Evolutionary conservation across 2,113 vertebrate species (phyloP), one percentile per base, ranked within the genome.

Genomic region (Zootoca vivipara): DNA sequence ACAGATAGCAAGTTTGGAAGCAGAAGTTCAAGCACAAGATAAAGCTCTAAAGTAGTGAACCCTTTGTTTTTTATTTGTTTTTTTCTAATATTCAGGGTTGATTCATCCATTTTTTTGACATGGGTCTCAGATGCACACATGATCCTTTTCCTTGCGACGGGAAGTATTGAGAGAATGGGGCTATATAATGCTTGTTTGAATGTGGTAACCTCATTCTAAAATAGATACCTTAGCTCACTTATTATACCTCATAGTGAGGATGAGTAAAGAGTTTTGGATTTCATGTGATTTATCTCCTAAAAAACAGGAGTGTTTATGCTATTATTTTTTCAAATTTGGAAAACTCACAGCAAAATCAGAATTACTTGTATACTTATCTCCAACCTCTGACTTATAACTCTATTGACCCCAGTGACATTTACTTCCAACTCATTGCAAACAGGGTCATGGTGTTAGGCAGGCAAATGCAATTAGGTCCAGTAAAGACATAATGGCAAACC

Each of bases 1-100:
- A 89, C 97, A 97, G 70, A 97, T 99, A 88, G 91, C 94, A 91
- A 97, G 96, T 86, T 96, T 99, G 92, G 97, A 98, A 96, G 97
- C 96, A 74, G 96, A 99, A 93, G 94, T 98, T 96, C 97, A 97
- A 93, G 94, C 96, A 94, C 97, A 97, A 94, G 96, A 97, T 93
- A 96, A 96, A 96, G 96, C 98, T 91, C 95, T 99, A 65, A 98
- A 96, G 99, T 99, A 97, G 26, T 33, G 91, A 90, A 26, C 26
- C 1, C 24, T 67, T 26, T 94, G 81, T 77, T 89, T 82, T 20
- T 72, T 62, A 46, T 82, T 87, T 26, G 0, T 62, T 38, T 46
- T 73, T 67, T 65, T 69, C 2, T n/a, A 33, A 83, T 15, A 46
- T 26, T 56, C 30, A 69, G 42, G 64, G 30, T 78, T 72, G n/a